Percentiles rank a stretch among this genome's conserved stretches.
These are phyloP conservation scores for Eolophus roseicapilla DNA, from an alignment of 2,113 vertebrate genomes.

Conservation along the genomic window DNA sequence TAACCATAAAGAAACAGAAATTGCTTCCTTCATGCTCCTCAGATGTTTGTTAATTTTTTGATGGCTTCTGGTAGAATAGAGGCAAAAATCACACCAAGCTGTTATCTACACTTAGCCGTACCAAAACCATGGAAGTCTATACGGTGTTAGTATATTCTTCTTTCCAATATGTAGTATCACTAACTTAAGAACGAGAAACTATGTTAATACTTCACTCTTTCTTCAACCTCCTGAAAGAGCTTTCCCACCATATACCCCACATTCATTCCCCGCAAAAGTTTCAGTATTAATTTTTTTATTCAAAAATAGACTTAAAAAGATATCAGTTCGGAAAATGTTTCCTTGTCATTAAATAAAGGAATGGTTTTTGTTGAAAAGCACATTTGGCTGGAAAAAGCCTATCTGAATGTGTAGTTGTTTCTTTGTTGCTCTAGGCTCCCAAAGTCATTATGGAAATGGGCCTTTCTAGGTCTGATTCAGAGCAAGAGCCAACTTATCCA, in stretches of 20 bases:
- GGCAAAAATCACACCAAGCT: neutral
- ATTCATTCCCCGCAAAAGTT: neutral
- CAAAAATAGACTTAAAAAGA: neutral
- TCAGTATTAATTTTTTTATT: neutral
- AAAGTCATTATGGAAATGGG: neutral
- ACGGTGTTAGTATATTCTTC: neutral
- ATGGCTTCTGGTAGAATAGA: neutral
- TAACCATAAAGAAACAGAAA: neutral
- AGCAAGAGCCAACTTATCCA: neutral
- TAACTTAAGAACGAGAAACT: neutral
- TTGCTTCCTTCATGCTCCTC: neutral
- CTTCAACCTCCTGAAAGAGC: rapidly evolving
- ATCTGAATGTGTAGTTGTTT: neutral
- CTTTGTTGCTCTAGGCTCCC: neutral
- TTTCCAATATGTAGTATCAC: neutral
- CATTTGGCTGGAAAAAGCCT: neutral
- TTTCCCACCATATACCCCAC: neutral
- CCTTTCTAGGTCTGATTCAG: neutral
- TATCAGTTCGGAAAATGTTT: neutral
- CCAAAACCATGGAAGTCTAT: neutral
- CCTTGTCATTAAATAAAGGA: neutral
- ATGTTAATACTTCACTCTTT: neutral
- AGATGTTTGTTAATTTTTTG: neutral
- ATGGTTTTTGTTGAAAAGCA: neutral
- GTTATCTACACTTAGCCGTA: neutral